Base-by-base conservation (phyloP, 35 echinoderm and acorn worm species). In the Eucidaris tribuloides region DNA sequence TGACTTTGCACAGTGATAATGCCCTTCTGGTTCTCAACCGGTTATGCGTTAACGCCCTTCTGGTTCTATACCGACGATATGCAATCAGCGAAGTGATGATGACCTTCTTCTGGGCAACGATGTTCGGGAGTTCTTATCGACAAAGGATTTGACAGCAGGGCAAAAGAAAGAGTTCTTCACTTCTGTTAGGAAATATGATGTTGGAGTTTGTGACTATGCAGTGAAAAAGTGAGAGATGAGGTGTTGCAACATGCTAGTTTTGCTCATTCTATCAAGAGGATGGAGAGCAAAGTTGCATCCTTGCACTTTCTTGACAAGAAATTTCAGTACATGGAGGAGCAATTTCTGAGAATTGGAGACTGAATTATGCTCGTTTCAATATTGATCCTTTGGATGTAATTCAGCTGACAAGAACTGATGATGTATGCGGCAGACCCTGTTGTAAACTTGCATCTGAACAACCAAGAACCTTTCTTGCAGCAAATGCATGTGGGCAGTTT, bases 251-350 rank as follows among this genome's bases (percentile, higher is more conserved):
- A 83, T 83, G 81, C 81, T 45, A 83, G 36, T n/a, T 24, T 83
- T 40, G 81, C 81, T 62, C 42, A 66, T 66, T 49, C 52, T 19
- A 36, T 6, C 1, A 71, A 89, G 25, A 20, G 63, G 23, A 40
- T 72, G 24, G 79, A 89, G 35, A 71, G 63, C 15, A 44, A 19
- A 25, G 35, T 74, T 62, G 64, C 68, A 33, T 86, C 89, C 2
- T 17, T 92, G 24, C 39, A 72, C 33, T 86, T 65, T 48, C 81
- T 92, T 92, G 82, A 70, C 2, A 71, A 86, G 45, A 50, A 57
- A 9, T 92, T 92, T 77, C 65, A 90, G 2, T 78, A 58, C 88
- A 78, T 90, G 65, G 52, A 90, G 27, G n/a, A n/a, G n/a, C n/a
- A n/a, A n/a, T n/a, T n/a, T n/a, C n/a, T n/a, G n/a, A n/a, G n/a